Percentiles rank a stretch among this genome's conserved stretches.
Conservation (phyloP, 1,140 invertebrate genomes). For the Trinorchestia longiramus region DNA sequence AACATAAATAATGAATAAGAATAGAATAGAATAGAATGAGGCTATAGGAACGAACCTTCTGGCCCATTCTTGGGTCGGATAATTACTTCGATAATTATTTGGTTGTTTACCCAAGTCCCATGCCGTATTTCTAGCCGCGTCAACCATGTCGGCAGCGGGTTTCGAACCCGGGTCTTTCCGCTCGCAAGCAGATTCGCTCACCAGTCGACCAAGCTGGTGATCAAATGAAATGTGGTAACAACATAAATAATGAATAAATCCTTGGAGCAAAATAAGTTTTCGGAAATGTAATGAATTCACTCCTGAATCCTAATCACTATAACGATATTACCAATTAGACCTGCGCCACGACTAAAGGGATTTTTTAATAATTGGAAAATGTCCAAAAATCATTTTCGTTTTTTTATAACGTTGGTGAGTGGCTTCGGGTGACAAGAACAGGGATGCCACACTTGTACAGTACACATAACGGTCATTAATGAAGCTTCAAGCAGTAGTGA, state of each 20-base stretch:
- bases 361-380: neutral
- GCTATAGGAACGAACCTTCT: too few species aligned
- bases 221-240: too few species aligned
- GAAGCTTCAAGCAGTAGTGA: neutral
- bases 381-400: neutral
- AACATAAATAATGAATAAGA: neutral
- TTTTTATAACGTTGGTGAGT: neutral
- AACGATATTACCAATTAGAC: neutral
- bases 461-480: neutral
- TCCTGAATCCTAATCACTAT: neutral
- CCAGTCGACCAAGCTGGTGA: too few species aligned
- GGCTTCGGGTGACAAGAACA: too few species aligned
- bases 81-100: too few species aligned
- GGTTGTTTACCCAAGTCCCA: too few species aligned
- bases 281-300: neutral
- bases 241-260: neutral
- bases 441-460: neutral
- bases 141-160: too few species aligned
- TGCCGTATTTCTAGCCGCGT: too few species aligned
- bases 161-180: too few species aligned
- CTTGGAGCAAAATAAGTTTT: neutral
- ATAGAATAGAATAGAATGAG: too few species aligned
- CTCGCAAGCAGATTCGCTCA: too few species aligned
- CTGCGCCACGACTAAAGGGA: neutral
- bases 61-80: too few species aligned